Base-by-base conservation (phyloP, 2,113 vertebrate genomes). In the Stegastes partitus region DNA sequence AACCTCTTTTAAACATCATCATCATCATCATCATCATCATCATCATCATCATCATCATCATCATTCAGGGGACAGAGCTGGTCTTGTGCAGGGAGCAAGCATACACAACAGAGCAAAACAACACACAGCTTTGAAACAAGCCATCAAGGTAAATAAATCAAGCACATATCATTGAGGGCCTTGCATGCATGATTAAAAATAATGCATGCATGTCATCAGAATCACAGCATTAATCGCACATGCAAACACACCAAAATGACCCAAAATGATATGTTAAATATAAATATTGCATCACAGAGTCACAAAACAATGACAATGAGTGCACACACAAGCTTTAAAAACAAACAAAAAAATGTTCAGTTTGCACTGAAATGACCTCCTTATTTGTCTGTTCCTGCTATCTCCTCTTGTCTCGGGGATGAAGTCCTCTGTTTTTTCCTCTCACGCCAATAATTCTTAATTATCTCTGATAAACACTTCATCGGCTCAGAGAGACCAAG, bases 161-260 rank as follows among this genome's bases (percentile, higher is more conserved):
- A 77, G 58, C 31, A 14, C 28, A 71, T 57, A 37, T 62, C 50
- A 37, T 0, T 75, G 25, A 11, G 5, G 2, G 18, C 7, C 16
- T 3, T 51, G 47, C 78, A 82, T 77, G 81, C 81, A 82, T 75
- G 50, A 37, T 53, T 73, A 18, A 37, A 73, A 67, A 42, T 58
- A 79, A 77, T 75, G 21, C 82, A 87, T 80, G 73, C 70, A 56
- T 54, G 53, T 67, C 57, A 42, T 37, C 44, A 53, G 39, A 67
- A 51, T n/a, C 31, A 54, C 4, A 8, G 19, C 42, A 34, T 49
- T 47, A 49, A 67, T 66, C 47, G 28, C 15, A 56, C 67, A 80
- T 75, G 55, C 67, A 82, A 14, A 57, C 39, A 65, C 25, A 64
- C 5, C 21, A 2, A 51, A 58, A 69, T 56, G 18, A 78, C 22